phyloP scores from a whole-genome alignment of 2,888 invertebrate genomes.

The Caenorhabditis sulstoni region DNA sequence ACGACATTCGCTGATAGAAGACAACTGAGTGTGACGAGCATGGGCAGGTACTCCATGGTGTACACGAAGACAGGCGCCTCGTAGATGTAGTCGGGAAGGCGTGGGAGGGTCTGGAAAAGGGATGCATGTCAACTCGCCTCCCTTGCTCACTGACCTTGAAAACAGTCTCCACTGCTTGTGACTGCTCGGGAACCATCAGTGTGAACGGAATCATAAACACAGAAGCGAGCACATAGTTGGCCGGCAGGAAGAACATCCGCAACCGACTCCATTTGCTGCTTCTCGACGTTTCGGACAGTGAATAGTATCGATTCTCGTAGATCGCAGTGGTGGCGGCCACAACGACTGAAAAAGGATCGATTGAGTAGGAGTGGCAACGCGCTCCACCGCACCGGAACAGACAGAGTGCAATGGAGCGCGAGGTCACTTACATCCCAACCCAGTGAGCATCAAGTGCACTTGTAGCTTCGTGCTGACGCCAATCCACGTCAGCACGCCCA shows the following conservation, averaged over 20 bases:
- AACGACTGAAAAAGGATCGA: background rate
- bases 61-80: too few relatives aligned
- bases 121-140: too few relatives aligned
- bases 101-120: too few relatives aligned
- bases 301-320: background rate
- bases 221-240: background rate
- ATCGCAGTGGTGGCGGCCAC: background rate
- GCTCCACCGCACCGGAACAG: too few relatives aligned
- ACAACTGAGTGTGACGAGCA: too few relatives aligned
- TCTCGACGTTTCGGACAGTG: background rate
- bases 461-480: background rate
- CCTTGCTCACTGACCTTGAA: too few relatives aligned
- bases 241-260: background rate
- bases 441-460: background rate
- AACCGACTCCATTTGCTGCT: background rate
- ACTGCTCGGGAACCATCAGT: background rate
- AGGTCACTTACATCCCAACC: background rate
- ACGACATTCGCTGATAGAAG: background rate
- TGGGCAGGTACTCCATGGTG: too few relatives aligned
- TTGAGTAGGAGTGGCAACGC: background rate
- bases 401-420: too few relatives aligned
- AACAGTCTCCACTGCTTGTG: background rate
- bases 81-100: too few relatives aligned
- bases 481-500: background rate
- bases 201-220: background rate